Conservation (phyloP, 1,140 invertebrate genomes). For the Hyles vespertilio region DNA sequence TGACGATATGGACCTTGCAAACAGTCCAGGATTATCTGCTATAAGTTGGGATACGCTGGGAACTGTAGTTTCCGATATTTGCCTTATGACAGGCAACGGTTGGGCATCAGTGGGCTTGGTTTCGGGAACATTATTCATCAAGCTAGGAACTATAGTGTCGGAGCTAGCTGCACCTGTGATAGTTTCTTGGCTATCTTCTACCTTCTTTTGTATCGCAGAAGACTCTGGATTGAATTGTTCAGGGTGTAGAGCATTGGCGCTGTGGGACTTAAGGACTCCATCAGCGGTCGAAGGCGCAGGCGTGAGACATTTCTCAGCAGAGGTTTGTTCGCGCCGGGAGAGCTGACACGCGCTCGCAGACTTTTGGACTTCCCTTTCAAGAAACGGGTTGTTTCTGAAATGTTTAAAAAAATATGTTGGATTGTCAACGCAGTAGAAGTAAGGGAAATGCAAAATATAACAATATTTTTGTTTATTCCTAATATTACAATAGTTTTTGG, state of each 20-base stretch:
- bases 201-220: slow-evolving; percentile 19
- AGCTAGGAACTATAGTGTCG: slow-evolving; percentile 52
- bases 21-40: slow-evolving; percentile 41
- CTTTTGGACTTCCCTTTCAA: slow-evolving; percentile 75
- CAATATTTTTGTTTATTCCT: no score
- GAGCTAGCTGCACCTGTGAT: slow-evolving; percentile 39
- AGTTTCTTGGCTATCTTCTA: slow-evolving; percentile 46
- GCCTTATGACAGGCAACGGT: slow-evolving; percentile 37
- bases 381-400: slow-evolving; percentile 72
- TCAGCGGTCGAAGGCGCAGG: slow-evolving; percentile 37
- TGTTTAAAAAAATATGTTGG: slow-evolving; percentile 4
- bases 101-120: slow-evolving; percentile 10
- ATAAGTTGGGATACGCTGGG: slow-evolving; percentile 44
- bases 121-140: slow-evolving; percentile 27
- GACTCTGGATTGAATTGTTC: slow-evolving; percentile 28
- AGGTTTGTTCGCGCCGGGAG: slow-evolving; percentile 53
- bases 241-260: slow-evolving; percentile 58
- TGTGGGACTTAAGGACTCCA: slow-evolving; percentile 62
- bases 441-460: no score
- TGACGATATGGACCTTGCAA: slow-evolving; percentile 51
- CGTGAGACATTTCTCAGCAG: slow-evolving; percentile 47
- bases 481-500: no score
- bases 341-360: slow-evolving; percentile 77
- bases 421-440: neutral
- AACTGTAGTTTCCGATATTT: slow-evolving; percentile 46